Percentiles rank a stretch among this genome's conserved stretches.
Conservation (phyloP, 2,113 vertebrate genomes). For the Reinhardtius hippoglossoides region DNA sequence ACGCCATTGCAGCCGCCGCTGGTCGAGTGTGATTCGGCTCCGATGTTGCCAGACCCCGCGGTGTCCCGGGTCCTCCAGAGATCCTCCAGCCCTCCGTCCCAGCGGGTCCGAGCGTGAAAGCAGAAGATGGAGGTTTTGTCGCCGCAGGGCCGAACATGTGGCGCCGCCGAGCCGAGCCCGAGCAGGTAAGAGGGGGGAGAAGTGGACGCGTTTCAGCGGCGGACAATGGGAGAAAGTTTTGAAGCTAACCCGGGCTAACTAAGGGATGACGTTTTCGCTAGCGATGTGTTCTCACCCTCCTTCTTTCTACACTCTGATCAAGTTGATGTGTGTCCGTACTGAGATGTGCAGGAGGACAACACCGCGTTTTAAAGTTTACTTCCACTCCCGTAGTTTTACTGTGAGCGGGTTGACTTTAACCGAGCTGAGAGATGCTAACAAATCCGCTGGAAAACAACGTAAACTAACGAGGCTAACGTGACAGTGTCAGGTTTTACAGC, state of each 20-base stretch:
- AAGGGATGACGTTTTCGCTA: constrained; percentile 41
- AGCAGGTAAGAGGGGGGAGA: constrained; percentile 55
- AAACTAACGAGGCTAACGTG: not conserved
- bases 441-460: not conserved
- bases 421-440: not conserved
- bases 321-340: not conserved
- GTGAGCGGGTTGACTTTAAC: not conserved
- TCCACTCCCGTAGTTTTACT: too few relatives aligned
- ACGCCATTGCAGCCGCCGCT: constrained; percentile 78
- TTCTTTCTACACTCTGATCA: too few relatives aligned
- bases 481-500: not conserved
- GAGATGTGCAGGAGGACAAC: not conserved
- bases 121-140: constrained; percentile 40
- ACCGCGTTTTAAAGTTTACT: not conserved
- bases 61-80: constrained; percentile 1
- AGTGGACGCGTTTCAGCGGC: constrained; percentile 1
- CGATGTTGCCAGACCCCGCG: constrained; percentile 15
- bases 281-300: not conserved
- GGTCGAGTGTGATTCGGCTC: constrained; percentile 42
- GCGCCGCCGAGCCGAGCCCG: constrained; percentile 34
- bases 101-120: not conserved
- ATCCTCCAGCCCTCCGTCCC: not conserved
- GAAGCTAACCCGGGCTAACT: constrained; percentile 63
- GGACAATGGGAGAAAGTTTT: constrained; percentile 75
- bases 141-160: constrained; percentile 18